Conservation (phyloP, 2,797 vertebrate species). For the Typhlichthys subterraneus region DNA sequence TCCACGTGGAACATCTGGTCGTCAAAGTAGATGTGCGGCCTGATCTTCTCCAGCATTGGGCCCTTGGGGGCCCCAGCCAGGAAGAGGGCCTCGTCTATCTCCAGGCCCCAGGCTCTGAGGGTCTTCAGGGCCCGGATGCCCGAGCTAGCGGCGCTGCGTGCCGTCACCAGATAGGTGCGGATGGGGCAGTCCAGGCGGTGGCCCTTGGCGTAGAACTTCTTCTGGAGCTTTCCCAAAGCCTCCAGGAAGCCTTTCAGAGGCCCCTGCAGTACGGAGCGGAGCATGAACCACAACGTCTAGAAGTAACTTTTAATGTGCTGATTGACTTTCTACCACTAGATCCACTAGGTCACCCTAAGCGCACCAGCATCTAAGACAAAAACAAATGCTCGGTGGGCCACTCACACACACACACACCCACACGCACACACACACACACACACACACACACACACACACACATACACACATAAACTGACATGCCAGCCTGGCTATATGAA, state of each 20-base stretch:
- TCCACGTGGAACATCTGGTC: slow-evolving; percentile 99
- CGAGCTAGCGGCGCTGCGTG: slow-evolving; percentile 93
- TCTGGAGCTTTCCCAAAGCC: slow-evolving; percentile 91
- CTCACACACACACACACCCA: too few relatives aligned
- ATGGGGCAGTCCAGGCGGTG: slow-evolving; percentile 93
- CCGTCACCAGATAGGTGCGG: slow-evolving; percentile 93
- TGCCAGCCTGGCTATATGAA: too few relatives aligned
- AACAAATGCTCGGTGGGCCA: too few relatives aligned
- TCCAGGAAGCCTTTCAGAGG: slow-evolving; percentile 95
- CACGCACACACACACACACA: too few relatives aligned
- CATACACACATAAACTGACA: too few relatives aligned
- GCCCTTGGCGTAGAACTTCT: slow-evolving; percentile 95
- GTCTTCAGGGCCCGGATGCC: slow-evolving; percentile 96
- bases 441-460: too few relatives aligned
- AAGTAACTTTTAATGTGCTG: too few relatives aligned
- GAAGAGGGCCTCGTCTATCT: slow-evolving; percentile 94
- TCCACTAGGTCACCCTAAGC: too few relatives aligned
- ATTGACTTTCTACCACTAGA: too few relatives aligned
- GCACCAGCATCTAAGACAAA: too few relatives aligned
- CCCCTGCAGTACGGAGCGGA: slow-evolving; percentile 74
- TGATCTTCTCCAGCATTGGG: slow-evolving; percentile 93
- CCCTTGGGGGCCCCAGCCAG: slow-evolving; percentile 94
- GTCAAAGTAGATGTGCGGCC: slow-evolving; percentile 96
- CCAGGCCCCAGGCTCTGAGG: slow-evolving; percentile 93
- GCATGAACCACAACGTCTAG: too few relatives aligned